Conservation (phyloP, 2,113 vertebrate genomes). For the Gopherus evgoodei region DNA sequence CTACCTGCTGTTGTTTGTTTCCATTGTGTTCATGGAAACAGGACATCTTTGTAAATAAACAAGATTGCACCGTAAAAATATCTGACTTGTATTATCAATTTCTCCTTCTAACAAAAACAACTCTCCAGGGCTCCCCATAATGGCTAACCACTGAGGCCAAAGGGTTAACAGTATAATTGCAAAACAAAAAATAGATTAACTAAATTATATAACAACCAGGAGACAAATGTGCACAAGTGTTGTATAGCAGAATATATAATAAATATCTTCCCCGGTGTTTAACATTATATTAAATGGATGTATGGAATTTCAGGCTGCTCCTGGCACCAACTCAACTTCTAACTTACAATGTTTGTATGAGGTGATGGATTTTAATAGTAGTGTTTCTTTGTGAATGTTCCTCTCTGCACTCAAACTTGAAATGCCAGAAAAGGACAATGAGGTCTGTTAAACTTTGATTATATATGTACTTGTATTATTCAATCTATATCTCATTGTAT, state of each 20-base stretch:
- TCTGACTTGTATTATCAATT: neutral
- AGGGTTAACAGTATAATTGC: neutral
- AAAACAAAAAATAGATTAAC: neutral
- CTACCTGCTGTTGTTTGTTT: neutral
- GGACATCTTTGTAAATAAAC: neutral
- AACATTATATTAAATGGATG: neutral
- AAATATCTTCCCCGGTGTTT: neutral
- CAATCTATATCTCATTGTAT: neutral
- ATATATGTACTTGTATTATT: neutral
- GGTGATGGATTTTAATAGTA: neutral
- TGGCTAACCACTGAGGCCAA: neutral
- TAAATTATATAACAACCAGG: neutral
- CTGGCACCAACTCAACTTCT: neutral
- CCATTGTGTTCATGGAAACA: neutral
- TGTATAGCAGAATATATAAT: neutral
- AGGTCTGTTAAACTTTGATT: neutral
- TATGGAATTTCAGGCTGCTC: neutral
- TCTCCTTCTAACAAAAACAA: neutral
- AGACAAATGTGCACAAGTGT: fast-evolving
- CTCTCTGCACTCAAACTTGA: neutral
- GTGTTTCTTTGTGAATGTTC: neutral
- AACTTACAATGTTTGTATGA: neutral
- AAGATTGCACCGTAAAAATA: neutral
- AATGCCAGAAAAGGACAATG: neutral
- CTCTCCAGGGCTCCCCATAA: neutral